Base-by-base conservation (phyloP, 2,113 vertebrate genomes). In the Vanacampus margaritifer region DNA sequence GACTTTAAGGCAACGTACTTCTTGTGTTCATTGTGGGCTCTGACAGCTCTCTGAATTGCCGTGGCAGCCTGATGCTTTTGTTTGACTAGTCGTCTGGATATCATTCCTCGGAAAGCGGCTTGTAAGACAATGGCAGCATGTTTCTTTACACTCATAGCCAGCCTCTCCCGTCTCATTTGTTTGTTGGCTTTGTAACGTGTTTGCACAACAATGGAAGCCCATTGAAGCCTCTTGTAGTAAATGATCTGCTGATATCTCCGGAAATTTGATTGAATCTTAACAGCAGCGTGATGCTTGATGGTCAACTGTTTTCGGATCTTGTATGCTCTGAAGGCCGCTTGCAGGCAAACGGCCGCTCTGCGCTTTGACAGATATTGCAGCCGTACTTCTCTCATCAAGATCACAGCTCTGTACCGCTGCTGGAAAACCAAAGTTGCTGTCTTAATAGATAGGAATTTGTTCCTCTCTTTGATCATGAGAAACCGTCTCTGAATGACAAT, bases 261-360 rank as follows among this genome's bases (percentile, higher is more conserved):
- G 24, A 93, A 92, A 65, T 75, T 86, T 1, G 94, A 89, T 72
- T 99, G 97, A 79, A 98, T 93, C 36, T 84, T 23, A n/a, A 85
- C 45, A 11, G 94, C 94, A 51, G 91, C 87, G 0, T 13, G 1
- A 2, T 63, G 87, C 23, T 87, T 56, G 65, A 41, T 77, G 43
- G 53, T 71, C 62, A 94, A 60, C 1, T 56, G 74, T 76, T 75
- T 89, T 62, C 94, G 91, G 37, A 84, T 83, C 14, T 12, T 11
- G 61, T 50, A 83, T 14, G 93, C 92, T 74, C 90, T 93, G 90
- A 91, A 97, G 1, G 85, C 39, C 4, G 95, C 91, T 73, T 98
- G 97, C 46, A 97, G 75, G 24, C 74, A 71, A 79, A 92, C 58
- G 3, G 73, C 89, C 7, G 94, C 92, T 0, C 39, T 74, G 65